phyloP scores from a whole-genome alignment of 92 coral and sea anemone genomes.

The Meandrina meandrites region DNA sequence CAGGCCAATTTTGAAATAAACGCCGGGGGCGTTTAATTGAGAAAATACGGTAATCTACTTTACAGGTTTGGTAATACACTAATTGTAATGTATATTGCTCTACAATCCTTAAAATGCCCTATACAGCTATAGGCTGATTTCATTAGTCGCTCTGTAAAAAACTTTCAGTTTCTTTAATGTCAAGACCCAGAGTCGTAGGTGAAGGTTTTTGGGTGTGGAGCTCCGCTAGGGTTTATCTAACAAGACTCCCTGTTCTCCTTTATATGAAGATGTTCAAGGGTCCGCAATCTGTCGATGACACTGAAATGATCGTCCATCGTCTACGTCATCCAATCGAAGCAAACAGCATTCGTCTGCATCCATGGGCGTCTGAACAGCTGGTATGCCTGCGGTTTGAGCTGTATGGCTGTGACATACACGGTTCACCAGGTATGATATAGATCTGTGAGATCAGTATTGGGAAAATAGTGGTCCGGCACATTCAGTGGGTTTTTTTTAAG shows the following conservation, averaged over 20 bases:
- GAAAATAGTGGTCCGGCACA: not conserved
- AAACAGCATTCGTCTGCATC: conserved; percentile 63
- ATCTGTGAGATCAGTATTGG: not conserved
- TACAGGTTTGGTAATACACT: too few species aligned
- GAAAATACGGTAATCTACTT: too few species aligned
- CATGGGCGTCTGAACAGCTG: conserved; percentile 62
- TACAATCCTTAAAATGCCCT: too few species aligned
- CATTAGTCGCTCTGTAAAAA: too few species aligned
- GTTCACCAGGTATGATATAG: conserved; percentile 63
- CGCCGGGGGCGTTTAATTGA: too few species aligned
- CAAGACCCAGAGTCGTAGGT: not conserved
- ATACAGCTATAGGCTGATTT: too few species aligned
- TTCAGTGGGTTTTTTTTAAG: too few species aligned
- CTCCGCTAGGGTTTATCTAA: not conserved
- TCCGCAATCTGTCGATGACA: conserved; percentile 9
- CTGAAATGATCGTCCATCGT: conserved; percentile 50
- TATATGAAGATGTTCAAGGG: conserved; percentile 24
- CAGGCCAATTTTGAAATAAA: too few species aligned
- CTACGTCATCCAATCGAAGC: conserved; percentile 80
- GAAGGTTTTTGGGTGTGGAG: not conserved
- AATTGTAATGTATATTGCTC: too few species aligned
- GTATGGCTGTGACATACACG: conserved; percentile 67
- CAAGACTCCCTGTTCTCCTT: not conserved
- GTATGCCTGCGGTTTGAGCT: conserved; percentile 70
- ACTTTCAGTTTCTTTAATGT: too few species aligned